A percentile compares a stretch with the other conserved stretches of the same genome.
phyloP scores from a whole-genome alignment of 1,140 invertebrate species.

The Meloidogyne hapla region DNA sequence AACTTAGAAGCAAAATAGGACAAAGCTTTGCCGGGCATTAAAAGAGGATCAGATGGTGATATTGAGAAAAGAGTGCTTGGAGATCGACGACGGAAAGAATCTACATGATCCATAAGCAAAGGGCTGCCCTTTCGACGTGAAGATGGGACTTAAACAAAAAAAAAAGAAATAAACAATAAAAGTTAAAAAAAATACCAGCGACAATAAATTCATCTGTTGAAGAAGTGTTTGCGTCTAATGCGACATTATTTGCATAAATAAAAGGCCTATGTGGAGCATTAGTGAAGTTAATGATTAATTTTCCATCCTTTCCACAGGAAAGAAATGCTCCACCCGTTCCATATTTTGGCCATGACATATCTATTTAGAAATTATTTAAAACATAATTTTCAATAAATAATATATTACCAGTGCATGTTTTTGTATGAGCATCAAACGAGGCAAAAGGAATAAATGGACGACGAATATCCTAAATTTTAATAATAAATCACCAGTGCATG shows the following conservation, averaged over 20 bases:
- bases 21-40: constrained; percentile 11
- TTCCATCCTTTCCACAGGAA: constrained; percentile 49
- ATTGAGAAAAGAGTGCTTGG: constrained; percentile 32
- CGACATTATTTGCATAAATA: constrained; percentile 36
- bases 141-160: constrained; percentile 30
- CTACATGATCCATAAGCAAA: background rate
- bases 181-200: constrained; percentile 11
- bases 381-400: background rate
- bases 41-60: constrained; percentile 17
- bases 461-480: too few species aligned
- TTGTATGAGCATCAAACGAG: constrained; percentile 32
- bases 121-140: constrained; percentile 19
- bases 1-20: constrained; percentile 36
- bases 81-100: constrained; percentile 30
- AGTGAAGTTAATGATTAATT: constrained; percentile 34
- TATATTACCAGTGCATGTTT: constrained; percentile 30
- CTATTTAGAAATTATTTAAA: constrained; percentile 21
- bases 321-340: constrained; percentile 36
- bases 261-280: constrained; percentile 30
- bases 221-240: constrained; percentile 27
- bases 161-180: background rate
- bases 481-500: constrained; percentile 30
- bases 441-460: constrained; percentile 41
- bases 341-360: constrained; percentile 38
- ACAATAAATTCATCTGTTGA: constrained; percentile 32